Base-by-base conservation (phyloP, 2,797 vertebrate genomes). In the Mustela erminea region DNA sequence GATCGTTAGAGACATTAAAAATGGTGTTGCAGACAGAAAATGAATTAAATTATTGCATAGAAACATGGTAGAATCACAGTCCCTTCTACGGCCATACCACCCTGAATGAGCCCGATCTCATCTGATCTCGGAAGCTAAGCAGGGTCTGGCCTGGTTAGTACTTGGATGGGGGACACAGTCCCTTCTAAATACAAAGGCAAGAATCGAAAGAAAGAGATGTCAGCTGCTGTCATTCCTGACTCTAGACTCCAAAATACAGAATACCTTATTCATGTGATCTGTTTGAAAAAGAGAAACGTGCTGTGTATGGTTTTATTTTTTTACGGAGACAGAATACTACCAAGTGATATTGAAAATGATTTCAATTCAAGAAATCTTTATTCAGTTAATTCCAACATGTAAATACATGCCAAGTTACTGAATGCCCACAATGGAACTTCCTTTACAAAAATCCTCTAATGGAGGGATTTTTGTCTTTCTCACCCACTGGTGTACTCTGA, bases 141-240 rank as follows among this genome's bases (percentile, higher is more conserved):
- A 41, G 38, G 38, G 38, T 41, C 38, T 4, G 38, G 38, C 5
- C 38, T 41, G 38, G 38, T 41, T 41, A 41, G 38, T 41, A 41
- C 38, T 41, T 41, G 38, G 38, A 41, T 41, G 38, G 38, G 38
- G 38, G 38, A 41, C 87, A 25, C 27, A 54, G 54, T 75, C 20
- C 62, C 29, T 74, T 83, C 75, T 74, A 78, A 56, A 87, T 35
- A 78, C 78, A 97, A 92, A 89, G 23, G 3, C 70, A 75, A 88
- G 20, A 3, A 18, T 25, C 29, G 15, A 81, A 85, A 72, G 17
- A 35, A 41, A 18, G 52, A 12, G 54, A 38, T 21, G 7, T 46
- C 41, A 83, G 35, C 13, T 60, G 29, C 2, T 38, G 52, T 15
- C 81, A 92, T 66, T 77, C 17, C 27, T 84, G 25, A 43, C 21